phyloP scores from a whole-genome alignment of 2,797 vertebrate genomes.

The Varecia variegata region DNA sequence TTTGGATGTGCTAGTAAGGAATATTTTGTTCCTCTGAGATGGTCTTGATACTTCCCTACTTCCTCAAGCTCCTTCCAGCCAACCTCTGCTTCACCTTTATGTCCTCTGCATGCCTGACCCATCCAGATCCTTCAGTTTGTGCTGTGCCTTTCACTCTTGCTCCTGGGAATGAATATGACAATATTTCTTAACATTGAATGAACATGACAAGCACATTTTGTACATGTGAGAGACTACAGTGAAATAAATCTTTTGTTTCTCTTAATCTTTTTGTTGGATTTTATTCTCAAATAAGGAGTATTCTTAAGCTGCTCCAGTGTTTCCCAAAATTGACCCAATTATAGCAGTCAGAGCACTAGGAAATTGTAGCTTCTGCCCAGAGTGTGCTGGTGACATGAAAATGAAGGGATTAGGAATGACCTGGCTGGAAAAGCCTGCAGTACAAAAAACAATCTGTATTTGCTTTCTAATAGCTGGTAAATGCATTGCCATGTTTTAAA shows the following conservation, averaged over 20 bases:
- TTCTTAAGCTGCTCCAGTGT: neutral
- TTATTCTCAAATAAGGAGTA: neutral
- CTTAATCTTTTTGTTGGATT: neutral
- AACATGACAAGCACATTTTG: neutral
- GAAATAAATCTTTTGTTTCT: neutral
- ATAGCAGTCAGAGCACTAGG: neutral
- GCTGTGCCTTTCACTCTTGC: neutral
- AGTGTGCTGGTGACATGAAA: neutral
- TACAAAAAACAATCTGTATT: neutral
- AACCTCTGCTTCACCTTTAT: neutral
- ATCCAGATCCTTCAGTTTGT: neutral
- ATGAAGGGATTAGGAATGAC: neutral
- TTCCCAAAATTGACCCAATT: neutral
- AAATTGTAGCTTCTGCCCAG: neutral
- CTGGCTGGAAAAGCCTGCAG: neutral
- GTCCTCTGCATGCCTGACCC: fast-evolving
- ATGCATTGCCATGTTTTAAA: slow-evolving; percentile 48
- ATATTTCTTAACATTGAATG: neutral
- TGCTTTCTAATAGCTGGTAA: slow-evolving; percentile 49
- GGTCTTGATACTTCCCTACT: neutral
- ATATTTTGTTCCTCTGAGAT: neutral
- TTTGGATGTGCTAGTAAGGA: neutral
- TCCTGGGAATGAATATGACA: neutral
- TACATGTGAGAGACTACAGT: neutral
- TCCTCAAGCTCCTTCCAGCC: neutral